A percentile compares a stretch with the other conserved stretches of the same genome.
phyloP scores from a whole-genome alignment of 2,888 invertebrate species.

The Aquatica leii region DNA sequence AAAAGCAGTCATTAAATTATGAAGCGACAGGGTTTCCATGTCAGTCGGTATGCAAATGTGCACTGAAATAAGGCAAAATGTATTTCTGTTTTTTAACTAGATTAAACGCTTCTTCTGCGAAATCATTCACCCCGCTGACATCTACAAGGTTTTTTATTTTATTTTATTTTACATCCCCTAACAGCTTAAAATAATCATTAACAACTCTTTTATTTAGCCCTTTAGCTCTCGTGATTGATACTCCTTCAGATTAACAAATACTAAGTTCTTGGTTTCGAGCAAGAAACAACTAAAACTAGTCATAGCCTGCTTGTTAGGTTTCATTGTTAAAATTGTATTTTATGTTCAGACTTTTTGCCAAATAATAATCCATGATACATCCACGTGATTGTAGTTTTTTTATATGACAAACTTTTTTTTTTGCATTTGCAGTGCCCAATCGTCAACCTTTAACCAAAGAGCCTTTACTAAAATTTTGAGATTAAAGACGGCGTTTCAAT shows the following conservation, averaged over 20 bases:
- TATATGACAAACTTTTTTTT: background rate
- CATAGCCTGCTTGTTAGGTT: background rate
- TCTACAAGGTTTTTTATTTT: background rate
- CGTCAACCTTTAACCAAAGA: background rate
- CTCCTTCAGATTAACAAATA: no score
- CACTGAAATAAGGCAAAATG: no score
- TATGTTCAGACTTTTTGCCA: background rate
- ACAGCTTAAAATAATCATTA: no score
- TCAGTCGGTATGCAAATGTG: background rate
- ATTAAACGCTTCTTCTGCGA: no score
- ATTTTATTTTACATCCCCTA: background rate
- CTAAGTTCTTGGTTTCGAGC: background rate
- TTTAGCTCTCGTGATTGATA: no score
- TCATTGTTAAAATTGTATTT: background rate
- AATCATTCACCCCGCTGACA: no score
- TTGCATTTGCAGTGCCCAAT: background rate
- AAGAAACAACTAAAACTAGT: background rate
- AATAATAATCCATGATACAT: background rate
- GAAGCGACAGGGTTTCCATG: background rate
- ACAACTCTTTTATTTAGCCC: no score
- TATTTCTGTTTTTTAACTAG: background rate
- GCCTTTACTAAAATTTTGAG: no score
- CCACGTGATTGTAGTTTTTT: slow-evolving; percentile 21
- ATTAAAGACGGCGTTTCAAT: no score
- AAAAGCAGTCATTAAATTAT: background rate